These are phyloP conservation scores for Craseonycteris thonglongyai DNA, from an alignment of 2,113 vertebrate species.

Conservation along the genomic window DNA sequence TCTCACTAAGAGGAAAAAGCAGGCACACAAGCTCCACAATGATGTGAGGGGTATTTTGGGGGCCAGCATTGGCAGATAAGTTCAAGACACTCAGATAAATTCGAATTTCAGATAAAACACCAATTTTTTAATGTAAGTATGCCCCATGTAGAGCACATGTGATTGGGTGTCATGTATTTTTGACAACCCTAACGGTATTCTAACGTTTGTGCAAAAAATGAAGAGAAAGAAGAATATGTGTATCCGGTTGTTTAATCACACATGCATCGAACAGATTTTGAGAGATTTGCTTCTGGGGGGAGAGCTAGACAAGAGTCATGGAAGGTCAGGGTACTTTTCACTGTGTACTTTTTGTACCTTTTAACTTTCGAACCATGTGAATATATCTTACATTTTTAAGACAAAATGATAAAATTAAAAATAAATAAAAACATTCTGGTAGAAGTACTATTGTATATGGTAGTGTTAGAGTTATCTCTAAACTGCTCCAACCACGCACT, in stretches of 20 bases:
- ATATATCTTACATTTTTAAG: not conserved
- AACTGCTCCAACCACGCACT: too few species aligned
- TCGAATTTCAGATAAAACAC: not conserved
- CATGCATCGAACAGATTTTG: not conserved
- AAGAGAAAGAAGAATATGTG: not conserved
- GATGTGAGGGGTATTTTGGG: fast-evolving
- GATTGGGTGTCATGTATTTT: not conserved
- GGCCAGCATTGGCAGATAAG: not conserved
- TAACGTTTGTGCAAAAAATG: not conserved
- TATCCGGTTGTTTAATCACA: too few species aligned
- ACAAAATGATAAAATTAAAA: not conserved
- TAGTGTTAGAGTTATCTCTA: not conserved
- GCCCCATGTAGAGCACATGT: fast-evolving
- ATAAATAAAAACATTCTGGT: fast-evolving
- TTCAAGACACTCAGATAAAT: not conserved
- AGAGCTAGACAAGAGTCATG: not conserved
- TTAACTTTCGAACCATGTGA: not conserved
- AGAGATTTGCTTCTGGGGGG: not conserved
- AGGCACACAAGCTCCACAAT: not conserved
- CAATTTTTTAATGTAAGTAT: not conserved
- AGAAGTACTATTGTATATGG: not conserved
- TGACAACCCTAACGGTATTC: not conserved
- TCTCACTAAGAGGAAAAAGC: not conserved
- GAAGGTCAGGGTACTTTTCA: not conserved
- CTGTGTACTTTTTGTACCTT: not conserved